Evolutionary conservation across 2,888 invertebrate species (phyloP), one percentile per base, ranked within the genome.

Genomic region (Lithodes maja): DNA sequence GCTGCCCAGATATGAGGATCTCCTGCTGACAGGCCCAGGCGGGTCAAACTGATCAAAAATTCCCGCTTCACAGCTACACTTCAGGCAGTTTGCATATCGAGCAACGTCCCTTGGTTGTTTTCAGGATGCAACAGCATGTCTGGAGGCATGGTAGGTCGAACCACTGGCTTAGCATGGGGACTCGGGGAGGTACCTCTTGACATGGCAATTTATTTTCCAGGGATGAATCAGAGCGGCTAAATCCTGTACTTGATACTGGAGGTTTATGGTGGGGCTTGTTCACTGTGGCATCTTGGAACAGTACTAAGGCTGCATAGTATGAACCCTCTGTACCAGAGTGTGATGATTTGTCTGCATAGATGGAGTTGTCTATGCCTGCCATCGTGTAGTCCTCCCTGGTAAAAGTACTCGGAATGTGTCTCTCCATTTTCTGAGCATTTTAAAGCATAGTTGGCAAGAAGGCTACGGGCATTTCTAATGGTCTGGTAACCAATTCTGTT

Each of bases 341-440:
- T 74, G 74, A 74, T 74, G 74, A 74, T n/a, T n/a, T 74, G 74
- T 74, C 74, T 15, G 12, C 74, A 74, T 74, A 74, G n/a, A 15
- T 17, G 7, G 74, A 74, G 17, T 74, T 74, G 74, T 74, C n/a
- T 3, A 15, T 74, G 74, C 74, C 74, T n/a, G 12, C 74, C n/a
- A 74, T 74, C n/a, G 17, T 74, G 74, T 3, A 74, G 74, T 74
- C 7, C 7, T 7, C 3, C n/a, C n/a, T 74, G 3, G 12, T 74
- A n/a, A 74, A 74, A n/a, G 74, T 15, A 15, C n/a, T 74, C n/a
- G 74, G 74, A n/a, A 74, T 74, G 74, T 74, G 74, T 74, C n/a
- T 74, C 74, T 74, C 74, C 74, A 74, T 74, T n/a, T 15, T 74
- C 74, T 15, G 74, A 74, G 7, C 12, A n/a, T n/a, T 74, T 74